phyloP scores from a whole-genome alignment of 2,888 invertebrate genomes.

The Catocala nupta region DNA sequence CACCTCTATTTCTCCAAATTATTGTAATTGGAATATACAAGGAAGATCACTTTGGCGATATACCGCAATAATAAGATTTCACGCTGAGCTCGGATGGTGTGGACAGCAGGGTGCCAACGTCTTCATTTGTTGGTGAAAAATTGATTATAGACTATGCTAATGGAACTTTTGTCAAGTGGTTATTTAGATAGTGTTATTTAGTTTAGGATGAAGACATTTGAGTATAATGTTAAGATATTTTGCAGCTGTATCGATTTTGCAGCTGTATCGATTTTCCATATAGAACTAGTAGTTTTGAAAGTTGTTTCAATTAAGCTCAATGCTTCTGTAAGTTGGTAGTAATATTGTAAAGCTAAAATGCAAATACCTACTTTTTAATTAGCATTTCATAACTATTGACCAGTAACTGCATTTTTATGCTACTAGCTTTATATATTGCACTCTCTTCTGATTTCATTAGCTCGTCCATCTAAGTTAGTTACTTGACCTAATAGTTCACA shows the following conservation, averaged over 20 bases:
- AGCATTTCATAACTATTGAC: no score
- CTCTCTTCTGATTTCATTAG: no score
- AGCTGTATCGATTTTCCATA: neutral
- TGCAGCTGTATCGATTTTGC: no score
- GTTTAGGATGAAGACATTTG: constrained; percentile 3
- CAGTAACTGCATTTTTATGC: no score
- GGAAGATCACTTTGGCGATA: constrained; percentile 65
- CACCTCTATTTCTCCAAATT: constrained; percentile 37
- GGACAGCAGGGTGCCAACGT: constrained; percentile 75
- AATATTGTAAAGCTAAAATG: no score
- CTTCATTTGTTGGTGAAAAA: constrained; percentile 70
- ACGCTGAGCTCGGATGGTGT: constrained; percentile 75
- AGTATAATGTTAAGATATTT: neutral
- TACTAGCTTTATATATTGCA: no score
- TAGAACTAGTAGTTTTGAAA: no score
- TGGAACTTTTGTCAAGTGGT: constrained; percentile 20
- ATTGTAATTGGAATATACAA: constrained; percentile 58
- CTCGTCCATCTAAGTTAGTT: no score
- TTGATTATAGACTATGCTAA: constrained; percentile 38
- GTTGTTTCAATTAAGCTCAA: no score
- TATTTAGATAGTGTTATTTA: neutral
- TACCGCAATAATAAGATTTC: constrained; percentile 65
- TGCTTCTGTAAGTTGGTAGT: no score
- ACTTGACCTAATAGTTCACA: no score
- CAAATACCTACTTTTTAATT: no score